Evolutionary conservation across 53 echinoderm and acorn worm species (phyloP), one percentile per base, ranked within the genome.

Genomic region (Echinarachnius parma): DNA sequence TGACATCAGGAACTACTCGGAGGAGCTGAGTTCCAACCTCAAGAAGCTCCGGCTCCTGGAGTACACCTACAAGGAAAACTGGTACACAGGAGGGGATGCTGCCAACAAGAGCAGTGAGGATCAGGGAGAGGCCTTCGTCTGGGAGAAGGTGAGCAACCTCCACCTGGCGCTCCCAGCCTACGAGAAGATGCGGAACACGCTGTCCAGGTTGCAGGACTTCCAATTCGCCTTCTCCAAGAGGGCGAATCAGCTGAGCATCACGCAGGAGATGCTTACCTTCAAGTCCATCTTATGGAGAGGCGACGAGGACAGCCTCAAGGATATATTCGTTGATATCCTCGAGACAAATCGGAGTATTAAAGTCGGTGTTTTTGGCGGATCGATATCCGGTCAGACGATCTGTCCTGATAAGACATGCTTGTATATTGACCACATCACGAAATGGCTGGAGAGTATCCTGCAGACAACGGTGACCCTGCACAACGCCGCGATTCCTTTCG

Each of bases 121-220:
- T 13, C 3, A 24, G 21, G 24, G 52, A 4, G 31, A 76, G n/a
- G 76, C 26, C 35, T 75, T 85, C 2, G 75, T 80, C 59, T 89
- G 89, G 89, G 76, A 77, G 19, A 48, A 78, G 16, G 78, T 85
- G 8, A 62, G 82, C 21, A 78, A 85, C 20, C 72, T 81, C 13
- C 85, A 89, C 58, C 81, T 81, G 56, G 81, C 85, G 0, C 32
- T 89, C 27, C 90, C 85, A 0, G 85, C 85, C 22, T 85, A 78
- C 27, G 78, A 79, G 64, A 89, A 89, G 81, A 89, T 85, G 90
- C 60, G 82, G 5, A 22, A 50, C 14, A 81, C 64, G 28, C 27
- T 85, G 34, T 85, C 89, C 14, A 72, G 78, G 19, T 39, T 89
- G 9, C 82, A 77, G 16, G 85, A 89, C 34, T 89, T 80, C 82